Base-by-base conservation (phyloP, 2,797 vertebrate genomes). In the Platyrinchus mystaceus region DNA sequence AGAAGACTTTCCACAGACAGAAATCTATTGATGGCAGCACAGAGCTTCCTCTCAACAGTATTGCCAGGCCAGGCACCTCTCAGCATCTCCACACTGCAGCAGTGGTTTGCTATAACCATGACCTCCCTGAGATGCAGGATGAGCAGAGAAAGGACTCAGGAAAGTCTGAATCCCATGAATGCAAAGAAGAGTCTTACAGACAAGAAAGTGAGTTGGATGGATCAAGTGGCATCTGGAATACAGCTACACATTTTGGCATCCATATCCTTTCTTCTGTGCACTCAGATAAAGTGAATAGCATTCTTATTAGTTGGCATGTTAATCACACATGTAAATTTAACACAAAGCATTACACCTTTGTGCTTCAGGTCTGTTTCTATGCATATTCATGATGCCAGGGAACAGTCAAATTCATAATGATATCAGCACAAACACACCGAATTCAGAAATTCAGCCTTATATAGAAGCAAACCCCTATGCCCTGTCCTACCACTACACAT, bases 321-420 rank as follows among this genome's bases (percentile, higher is more conserved):
- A 85, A 76, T 66, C 30, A 41, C 53, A 60, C 37, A 14, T 22
- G 14, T 27, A 77, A 78, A 69, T 68, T 43, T 78, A 41, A 53
- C 14, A 88, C 19, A 62, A 79, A 79, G 2, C 17, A 23, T 76
- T 76, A 26, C 22, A 58, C 2, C 13, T 79, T 39, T 81, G 43
- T 66, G 20, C 41, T 68, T 78, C 34, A 50, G 15, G 13, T 82
- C 59, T 74, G 39, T 67, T 56, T 66, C 39, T 53, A 14, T 1
- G 1, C 9, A 17, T 34, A 47, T 44, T 56, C 10, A 12, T 3
- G 0, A 22, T 32, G 17, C 9, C 17, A 79, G 12, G 19, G 23
- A 94, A 73, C 12, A 84, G 32, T 2, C 43, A 79, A 79, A 79
- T 73, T 92, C 46, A 24, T 55, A 37, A 27, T 36, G 36, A 32